Evolutionary conservation across 2,113 vertebrate genomes (phyloP).

Genomic region (Microtus oregoni): DNA sequence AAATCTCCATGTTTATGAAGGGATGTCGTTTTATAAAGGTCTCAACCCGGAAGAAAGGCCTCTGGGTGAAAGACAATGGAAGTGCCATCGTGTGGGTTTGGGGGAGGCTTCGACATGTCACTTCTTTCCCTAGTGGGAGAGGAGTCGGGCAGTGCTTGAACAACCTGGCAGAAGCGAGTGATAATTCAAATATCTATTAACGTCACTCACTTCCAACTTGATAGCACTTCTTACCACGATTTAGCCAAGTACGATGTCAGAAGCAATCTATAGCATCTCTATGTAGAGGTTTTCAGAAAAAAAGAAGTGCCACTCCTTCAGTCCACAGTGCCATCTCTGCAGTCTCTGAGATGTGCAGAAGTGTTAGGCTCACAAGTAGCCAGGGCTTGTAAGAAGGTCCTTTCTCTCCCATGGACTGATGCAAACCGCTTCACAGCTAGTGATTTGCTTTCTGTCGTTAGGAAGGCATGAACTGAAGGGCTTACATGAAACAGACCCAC

Average conservation of each 20-base stretch:
- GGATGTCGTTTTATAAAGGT: constrained; percentile 31
- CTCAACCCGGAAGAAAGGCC: constrained; percentile 36
- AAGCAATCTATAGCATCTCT: background rate
- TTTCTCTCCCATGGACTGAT: background rate
- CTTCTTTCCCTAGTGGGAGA: background rate
- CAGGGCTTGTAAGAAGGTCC: background rate
- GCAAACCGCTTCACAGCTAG: background rate
- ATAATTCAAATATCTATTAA: constrained; percentile 26
- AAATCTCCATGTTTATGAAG: constrained; percentile 46
- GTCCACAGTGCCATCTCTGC: background rate
- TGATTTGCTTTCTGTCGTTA: background rate
- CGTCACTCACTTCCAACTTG: constrained; percentile 16
- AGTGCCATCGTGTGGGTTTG: background rate
- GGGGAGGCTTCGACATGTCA: background rate
- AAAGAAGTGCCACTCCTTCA: background rate
- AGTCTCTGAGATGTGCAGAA: background rate
- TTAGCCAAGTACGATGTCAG: constrained; percentile 23
- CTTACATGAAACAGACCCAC: background rate
- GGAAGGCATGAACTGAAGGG: background rate
- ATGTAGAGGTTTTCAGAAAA: background rate
- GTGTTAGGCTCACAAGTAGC: background rate
- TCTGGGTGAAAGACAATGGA: background rate
- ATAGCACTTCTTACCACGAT: constrained; percentile 12
- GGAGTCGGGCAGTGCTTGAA: background rate
- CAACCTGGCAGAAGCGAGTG: background rate